Evolutionary conservation across 2,888 invertebrate species (phyloP).

Genomic region (Morpho deidamia): DNA sequence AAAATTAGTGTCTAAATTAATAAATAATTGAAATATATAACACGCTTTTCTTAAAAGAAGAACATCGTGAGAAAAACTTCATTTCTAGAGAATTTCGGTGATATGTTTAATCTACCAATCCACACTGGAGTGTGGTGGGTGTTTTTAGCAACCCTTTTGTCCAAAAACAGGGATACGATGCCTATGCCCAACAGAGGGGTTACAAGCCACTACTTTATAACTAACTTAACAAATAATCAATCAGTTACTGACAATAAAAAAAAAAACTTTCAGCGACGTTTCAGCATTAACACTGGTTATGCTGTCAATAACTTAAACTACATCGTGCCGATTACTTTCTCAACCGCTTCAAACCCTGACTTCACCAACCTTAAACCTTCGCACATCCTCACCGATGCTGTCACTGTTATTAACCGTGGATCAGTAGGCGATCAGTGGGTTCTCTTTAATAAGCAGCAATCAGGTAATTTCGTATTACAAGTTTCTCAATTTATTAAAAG

Average conservation of each 20-base stretch:
- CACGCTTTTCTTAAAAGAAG: no score
- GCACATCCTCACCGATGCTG: conserved; percentile 44
- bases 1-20: no score
- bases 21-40: no score
- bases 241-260: not conserved
- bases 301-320: conserved; percentile 44
- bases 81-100: no score
- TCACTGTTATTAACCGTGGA: conserved; percentile 47
- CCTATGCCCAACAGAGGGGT: no score
- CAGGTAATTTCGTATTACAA: conserved; percentile 50
- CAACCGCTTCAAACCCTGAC: conserved; percentile 54
- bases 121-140: no score
- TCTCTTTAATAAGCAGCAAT: conserved; percentile 79
- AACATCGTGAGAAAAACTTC: no score
- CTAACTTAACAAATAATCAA: not conserved
- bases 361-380: conserved; percentile 63
- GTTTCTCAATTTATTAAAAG: not conserved
- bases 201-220: no score
- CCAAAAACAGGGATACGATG: no score
- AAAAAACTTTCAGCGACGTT: conserved; percentile 58
- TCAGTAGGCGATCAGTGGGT: conserved; percentile 72
- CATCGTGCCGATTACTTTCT: conserved; percentile 62
- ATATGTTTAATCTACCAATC: no score
- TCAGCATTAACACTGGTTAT: conserved; percentile 61
- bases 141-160: no score